Conservation (phyloP, 2,113 vertebrate species). For the Guaruba guarouba region DNA sequence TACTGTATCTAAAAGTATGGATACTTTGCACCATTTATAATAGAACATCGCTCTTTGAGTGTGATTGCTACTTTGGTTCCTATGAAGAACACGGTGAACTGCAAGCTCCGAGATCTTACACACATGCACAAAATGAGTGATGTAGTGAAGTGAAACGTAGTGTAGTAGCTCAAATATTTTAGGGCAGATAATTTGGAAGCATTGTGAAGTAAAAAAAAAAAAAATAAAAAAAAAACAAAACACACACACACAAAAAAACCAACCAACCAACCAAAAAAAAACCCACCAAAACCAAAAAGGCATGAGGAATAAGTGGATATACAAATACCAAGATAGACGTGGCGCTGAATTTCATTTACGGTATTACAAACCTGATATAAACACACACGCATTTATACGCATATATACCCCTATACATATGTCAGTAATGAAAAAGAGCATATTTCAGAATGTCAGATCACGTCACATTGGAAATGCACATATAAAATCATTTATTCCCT, state of each 20-base stretch:
- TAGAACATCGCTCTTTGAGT: not conserved
- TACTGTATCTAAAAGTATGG: not conserved
- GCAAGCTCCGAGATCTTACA: not conserved
- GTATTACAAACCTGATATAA: not conserved
- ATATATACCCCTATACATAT: not conserved
- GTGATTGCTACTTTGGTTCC: not conserved
- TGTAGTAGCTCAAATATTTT: not conserved
- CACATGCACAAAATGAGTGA: not conserved
- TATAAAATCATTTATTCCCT: not conserved
- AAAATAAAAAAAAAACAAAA: not conserved
- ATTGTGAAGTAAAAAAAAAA: not conserved
- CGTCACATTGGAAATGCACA: not conserved
- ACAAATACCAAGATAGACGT: not conserved
- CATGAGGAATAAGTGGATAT: not conserved
- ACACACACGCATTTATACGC: rapidly evolving
- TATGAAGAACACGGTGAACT: not conserved
- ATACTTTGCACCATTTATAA: not conserved
- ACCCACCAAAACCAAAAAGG: not conserved
- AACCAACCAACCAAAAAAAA: not conserved
- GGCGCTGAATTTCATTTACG: not conserved
- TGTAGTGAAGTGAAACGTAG: not conserved
- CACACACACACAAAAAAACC: too few species aligned
- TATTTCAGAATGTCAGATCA: not conserved
- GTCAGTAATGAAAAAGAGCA: not conserved
- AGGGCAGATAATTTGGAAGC: not conserved